Evolutionary conservation across 2,888 invertebrate species (phyloP).

Genomic region (Pegoplata infirma): DNA sequence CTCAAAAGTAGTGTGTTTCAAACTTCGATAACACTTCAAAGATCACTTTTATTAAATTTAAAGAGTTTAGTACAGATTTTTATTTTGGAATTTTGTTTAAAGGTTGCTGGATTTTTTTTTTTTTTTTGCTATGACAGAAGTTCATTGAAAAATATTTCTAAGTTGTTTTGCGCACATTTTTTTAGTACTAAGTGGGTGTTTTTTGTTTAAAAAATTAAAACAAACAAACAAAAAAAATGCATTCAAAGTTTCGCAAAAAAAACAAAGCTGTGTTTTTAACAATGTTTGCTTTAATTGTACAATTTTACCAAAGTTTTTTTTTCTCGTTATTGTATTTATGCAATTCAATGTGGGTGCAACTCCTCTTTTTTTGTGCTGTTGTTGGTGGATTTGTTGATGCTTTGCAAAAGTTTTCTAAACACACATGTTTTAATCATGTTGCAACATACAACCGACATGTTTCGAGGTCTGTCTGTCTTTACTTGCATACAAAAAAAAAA

Average conservation of each 20-base stretch:
- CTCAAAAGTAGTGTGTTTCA: no score
- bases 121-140: background rate
- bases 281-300: background rate
- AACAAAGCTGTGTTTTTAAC: background rate
- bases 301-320: background rate
- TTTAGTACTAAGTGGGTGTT: background rate
- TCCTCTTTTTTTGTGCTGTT: background rate
- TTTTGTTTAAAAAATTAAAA: background rate
- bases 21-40: no score
- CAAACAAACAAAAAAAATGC: background rate
- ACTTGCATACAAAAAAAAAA: conserved; percentile 12
- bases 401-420: background rate
- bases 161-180: background rate
- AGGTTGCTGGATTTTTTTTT: background rate
- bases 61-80: no score
- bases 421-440: conserved; percentile 55
- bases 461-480: background rate
- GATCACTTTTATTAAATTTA: no score
- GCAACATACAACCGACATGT: conserved; percentile 27
- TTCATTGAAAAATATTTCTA: background rate
- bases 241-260: background rate
- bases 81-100: background rate
- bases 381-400: background rate
- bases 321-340: background rate
- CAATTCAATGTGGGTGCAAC: background rate